Conservation (phyloP, 1,140 invertebrate species). For the Latrodectus geometricus region DNA sequence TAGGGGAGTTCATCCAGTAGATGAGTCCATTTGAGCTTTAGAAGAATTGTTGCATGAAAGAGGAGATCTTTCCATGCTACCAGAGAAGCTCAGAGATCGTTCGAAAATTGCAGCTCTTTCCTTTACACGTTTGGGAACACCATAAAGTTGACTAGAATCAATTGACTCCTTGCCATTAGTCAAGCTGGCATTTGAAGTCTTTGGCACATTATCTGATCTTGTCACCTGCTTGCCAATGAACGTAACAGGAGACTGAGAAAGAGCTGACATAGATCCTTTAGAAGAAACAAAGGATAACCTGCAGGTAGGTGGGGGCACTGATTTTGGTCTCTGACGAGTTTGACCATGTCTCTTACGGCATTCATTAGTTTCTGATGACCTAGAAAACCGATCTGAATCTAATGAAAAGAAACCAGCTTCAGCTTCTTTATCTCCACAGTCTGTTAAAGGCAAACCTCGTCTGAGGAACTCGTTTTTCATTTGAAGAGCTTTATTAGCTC, state of each 20-base stretch:
- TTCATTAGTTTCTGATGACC: conserved; percentile 15
- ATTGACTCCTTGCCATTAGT: conserved; percentile 20
- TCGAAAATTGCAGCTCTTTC: conserved; percentile 56
- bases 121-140: conserved; percentile 15
- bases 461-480: conserved; percentile 44
- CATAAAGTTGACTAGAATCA: conserved; percentile 46
- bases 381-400: background rate
- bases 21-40: conserved; percentile 44
- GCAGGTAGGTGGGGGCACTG: conserved; percentile 45
- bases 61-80: background rate
- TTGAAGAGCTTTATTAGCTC: conserved; percentile 29
- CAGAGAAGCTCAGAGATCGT: conserved; percentile 47
- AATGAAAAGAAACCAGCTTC: background rate
- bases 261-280: background rate
- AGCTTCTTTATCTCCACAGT: background rate
- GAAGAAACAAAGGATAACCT: conserved; percentile 19
- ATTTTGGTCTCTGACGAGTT: conserved; percentile 47
- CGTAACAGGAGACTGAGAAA: background rate
- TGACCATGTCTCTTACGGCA: background rate
- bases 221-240: conserved; percentile 4
- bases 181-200: conserved; percentile 20
- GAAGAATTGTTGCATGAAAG: conserved; percentile 17
- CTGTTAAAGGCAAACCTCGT: conserved; percentile 15
- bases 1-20: conserved; percentile 10
- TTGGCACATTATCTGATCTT: conserved; percentile 52